Evolutionary conservation across 2,888 invertebrate species (phyloP).

Genomic region (Eledona agricola): DNA sequence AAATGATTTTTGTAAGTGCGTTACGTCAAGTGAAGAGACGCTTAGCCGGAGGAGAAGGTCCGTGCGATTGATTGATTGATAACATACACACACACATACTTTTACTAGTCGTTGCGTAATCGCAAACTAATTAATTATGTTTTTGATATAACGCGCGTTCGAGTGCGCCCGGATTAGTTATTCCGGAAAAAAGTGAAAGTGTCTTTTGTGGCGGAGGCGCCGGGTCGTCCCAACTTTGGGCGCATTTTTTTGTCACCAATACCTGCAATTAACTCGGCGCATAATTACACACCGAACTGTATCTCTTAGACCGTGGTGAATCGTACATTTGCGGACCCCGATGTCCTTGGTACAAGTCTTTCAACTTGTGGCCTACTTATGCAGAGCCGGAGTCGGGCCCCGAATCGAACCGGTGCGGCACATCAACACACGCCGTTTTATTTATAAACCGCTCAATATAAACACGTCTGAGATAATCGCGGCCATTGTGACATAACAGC

Average conservation of each 20-base stretch:
- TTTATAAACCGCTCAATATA: conserved; percentile 48
- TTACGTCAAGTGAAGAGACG: no score
- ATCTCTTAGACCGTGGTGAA: conserved; percentile 57
- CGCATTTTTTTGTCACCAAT: conserved; percentile 40
- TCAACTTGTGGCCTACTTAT: conserved; percentile 65
- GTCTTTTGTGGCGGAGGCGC: neutral
- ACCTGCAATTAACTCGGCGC: conserved; percentile 47
- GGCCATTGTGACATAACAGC: conserved; percentile 56
- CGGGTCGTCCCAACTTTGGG: neutral
- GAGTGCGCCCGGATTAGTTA: no score
- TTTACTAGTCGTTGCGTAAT: no score
- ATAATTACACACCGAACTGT: conserved; percentile 50
- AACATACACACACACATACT: no score
- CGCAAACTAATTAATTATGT: no score
- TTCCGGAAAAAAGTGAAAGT: no score
- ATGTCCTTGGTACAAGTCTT: conserved; percentile 83
- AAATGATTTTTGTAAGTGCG: no score
- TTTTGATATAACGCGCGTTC: no score
- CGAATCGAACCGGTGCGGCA: conserved; percentile 45
- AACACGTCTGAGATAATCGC: conserved; percentile 43
- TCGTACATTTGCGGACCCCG: conserved; percentile 63
- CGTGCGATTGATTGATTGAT: no score
- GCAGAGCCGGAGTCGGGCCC: conserved; percentile 46
- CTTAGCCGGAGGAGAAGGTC: no score
- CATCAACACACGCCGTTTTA: conserved; percentile 38